phyloP scores from a whole-genome alignment of 2,888 invertebrate genomes.

The Dorcus hopei region DNA sequence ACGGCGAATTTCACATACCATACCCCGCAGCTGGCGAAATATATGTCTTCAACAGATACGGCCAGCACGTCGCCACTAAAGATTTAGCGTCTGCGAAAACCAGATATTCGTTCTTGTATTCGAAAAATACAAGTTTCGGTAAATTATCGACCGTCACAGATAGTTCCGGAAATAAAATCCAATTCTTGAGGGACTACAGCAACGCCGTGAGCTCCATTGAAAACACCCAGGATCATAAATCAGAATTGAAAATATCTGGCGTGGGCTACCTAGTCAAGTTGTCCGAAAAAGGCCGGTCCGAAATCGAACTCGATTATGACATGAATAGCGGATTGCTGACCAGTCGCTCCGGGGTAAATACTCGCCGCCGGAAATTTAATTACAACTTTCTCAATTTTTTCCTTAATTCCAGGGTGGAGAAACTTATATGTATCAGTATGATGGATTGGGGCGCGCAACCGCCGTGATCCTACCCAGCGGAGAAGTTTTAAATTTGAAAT shows the following conservation, averaged over 20 bases:
- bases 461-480: constrained; percentile 89
- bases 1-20: constrained; percentile 89
- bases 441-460: constrained; percentile 81
- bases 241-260: constrained; percentile 87
- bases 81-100: constrained; percentile 93
- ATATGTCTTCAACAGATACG: constrained; percentile 90
- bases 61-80: constrained; percentile 93
- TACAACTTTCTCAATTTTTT: constrained; percentile 3
- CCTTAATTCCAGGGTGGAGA: constrained; percentile 66
- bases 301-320: constrained; percentile 88
- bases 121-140: constrained; percentile 94
- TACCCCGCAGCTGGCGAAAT: constrained; percentile 92
- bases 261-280: constrained; percentile 87
- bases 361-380: constrained; percentile 2
- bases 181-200: constrained; percentile 87
- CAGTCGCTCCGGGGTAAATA: constrained; percentile 73
- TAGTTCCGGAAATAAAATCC: constrained; percentile 89
- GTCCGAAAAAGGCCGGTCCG: constrained; percentile 83
- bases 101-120: constrained; percentile 93
- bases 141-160: constrained; percentile 91
- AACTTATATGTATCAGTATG: constrained; percentile 88
- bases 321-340: constrained; percentile 83
- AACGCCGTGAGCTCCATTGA: constrained; percentile 91
- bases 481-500: constrained; percentile 77
- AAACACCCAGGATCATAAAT: constrained; percentile 90